These are phyloP conservation scores for Phyllotreta striolata DNA, from an alignment of 2,888 invertebrate genomes.

Conservation along the genomic window DNA sequence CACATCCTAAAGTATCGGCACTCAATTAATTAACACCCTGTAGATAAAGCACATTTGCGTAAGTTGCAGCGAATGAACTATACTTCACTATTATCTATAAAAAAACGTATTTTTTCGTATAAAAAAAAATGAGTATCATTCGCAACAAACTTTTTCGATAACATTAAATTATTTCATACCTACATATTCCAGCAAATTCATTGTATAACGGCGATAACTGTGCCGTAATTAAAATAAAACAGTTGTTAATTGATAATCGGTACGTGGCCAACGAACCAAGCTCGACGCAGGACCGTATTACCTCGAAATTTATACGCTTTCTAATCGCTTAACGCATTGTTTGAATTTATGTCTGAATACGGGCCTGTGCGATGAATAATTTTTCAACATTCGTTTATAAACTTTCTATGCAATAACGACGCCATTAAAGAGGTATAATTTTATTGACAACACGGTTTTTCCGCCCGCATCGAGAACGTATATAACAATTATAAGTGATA, in stretches of 20 bases:
- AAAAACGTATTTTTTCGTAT: no score
- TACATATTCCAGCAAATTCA: conserved; percentile 1
- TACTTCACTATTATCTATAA: no score
- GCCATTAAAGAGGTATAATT: conserved; percentile 38
- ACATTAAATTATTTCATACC: no score
- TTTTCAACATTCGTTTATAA: not conserved
- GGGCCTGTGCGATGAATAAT: not conserved
- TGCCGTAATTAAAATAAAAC: conserved; percentile 24
- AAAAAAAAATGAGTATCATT: no score
- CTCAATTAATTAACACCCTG: no score
- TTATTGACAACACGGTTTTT: conserved; percentile 39
- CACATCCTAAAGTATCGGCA: no score
- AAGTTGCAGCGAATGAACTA: no score
- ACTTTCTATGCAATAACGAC: conserved; percentile 22
- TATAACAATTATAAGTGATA: conserved; percentile 35
- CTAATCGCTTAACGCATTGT: not conserved
- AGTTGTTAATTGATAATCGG: conserved; percentile 21
- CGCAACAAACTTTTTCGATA: no score
- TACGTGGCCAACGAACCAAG: conserved; percentile 12
- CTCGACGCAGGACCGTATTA: not conserved
- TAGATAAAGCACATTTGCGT: no score
- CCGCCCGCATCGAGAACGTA: conserved; percentile 41
- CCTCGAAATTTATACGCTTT: conserved; percentile 10
- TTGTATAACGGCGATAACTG: conserved; percentile 20
- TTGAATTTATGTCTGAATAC: not conserved